Conservation (phyloP, 2,888 invertebrate species). For the Timandra comae region DNA sequence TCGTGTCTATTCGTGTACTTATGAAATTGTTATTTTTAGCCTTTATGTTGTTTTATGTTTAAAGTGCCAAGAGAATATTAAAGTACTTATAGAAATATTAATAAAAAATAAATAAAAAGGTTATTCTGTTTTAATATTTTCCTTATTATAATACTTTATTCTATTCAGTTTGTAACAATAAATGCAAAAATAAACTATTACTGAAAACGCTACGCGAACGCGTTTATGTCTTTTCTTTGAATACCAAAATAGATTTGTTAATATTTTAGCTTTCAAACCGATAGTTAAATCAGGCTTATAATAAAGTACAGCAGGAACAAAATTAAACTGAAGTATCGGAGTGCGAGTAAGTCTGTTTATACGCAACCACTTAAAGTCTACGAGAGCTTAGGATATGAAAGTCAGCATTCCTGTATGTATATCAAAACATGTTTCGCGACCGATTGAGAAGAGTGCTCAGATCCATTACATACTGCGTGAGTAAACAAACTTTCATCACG, state of each 20-base stretch:
- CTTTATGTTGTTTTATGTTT: too few species aligned
- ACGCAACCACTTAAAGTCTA: constrained; percentile 34
- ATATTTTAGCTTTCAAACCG: background rate
- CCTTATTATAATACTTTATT: too few species aligned
- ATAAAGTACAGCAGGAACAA: background rate
- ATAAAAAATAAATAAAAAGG: too few species aligned
- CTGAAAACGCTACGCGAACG: constrained; percentile 15
- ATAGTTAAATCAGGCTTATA: background rate
- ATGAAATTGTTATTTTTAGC: too few species aligned
- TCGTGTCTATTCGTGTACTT: too few species aligned
- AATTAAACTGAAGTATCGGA: background rate
- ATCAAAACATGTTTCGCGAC: constrained; percentile 64
- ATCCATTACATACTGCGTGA: constrained; percentile 60
- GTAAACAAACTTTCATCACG: constrained; percentile 44
- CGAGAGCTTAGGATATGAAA: constrained; percentile 54
- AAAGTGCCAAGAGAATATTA: too few species aligned
- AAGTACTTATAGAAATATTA: too few species aligned
- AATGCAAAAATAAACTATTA: background rate
- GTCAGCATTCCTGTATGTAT: constrained; percentile 45
- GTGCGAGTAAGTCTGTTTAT: constrained; percentile 21
- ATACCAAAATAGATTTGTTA: background rate
- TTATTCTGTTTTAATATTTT: too few species aligned
- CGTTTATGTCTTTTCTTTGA: constrained; percentile 16
- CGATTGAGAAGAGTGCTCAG: constrained; percentile 63
- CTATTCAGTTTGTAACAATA: too few species aligned